These are phyloP conservation scores for Lepilemur septentrionalis DNA, from an alignment of 2,797 vertebrate species.

Conservation along the genomic window DNA sequence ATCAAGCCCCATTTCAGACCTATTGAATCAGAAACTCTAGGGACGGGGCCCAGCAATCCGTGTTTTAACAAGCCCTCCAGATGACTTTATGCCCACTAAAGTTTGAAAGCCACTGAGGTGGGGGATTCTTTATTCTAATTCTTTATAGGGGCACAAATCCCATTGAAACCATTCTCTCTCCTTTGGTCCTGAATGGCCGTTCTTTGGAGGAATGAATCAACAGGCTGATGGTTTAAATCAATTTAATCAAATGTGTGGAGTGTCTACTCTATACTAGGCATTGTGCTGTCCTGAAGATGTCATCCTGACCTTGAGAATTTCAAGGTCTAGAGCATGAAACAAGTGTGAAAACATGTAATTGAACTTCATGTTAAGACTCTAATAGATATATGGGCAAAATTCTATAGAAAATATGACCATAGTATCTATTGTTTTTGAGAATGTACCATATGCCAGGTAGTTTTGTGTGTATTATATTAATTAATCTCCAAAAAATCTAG, in stretches of 20 bases:
- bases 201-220: not conserved
- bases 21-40: not conserved
- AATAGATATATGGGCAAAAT: not conserved
- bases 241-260: not conserved
- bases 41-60: not conserved
- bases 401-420: not conserved
- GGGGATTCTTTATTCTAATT: not conserved
- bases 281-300: not conserved
- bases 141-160: not conserved
- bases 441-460: not conserved
- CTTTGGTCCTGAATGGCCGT: not conserved
- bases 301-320: not conserved
- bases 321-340: not conserved
- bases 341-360: not conserved
- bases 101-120: not conserved
- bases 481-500: not conserved
- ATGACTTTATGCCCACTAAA: not conserved
- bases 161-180: not conserved
- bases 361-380: not conserved
- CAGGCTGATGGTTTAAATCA: not conserved
- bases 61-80: not conserved
- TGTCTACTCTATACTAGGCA: not conserved
- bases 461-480: not conserved
- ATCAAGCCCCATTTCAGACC: not conserved
- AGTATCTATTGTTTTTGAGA: not conserved